Evolutionary conservation across 2,113 vertebrate species (phyloP).

Genomic region (Rhipidura dahli): DNA sequence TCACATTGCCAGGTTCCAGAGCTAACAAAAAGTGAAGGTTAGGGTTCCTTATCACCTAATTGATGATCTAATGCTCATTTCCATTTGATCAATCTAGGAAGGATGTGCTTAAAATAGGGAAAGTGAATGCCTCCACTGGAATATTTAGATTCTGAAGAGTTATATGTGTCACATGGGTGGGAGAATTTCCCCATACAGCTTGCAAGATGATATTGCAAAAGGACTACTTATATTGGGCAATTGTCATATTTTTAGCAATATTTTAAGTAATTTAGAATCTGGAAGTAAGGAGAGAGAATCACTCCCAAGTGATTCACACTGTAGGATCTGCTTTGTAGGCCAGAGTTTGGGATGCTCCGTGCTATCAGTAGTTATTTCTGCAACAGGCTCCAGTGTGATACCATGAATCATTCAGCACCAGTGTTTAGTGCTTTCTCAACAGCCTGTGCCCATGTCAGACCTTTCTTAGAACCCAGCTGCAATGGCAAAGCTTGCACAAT

Average conservation of each 20-base stretch:
- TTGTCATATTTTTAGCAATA: constrained; percentile 19
- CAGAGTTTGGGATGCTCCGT: constrained; percentile 1
- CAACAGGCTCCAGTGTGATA: not conserved
- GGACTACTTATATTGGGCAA: constrained; percentile 15
- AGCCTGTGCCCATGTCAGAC: not conserved
- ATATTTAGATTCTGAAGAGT: constrained; percentile 7
- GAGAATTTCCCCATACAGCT: constrained; percentile 25
- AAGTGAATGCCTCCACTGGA: not conserved
- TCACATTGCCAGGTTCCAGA: not conserved
- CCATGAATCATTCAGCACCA: not conserved
- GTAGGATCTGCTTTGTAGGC: not conserved
- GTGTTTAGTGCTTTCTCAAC: not conserved
- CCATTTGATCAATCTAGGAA: not conserved
- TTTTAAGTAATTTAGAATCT: constrained; percentile 13
- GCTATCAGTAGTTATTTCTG: constrained; percentile 19
- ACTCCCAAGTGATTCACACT: not conserved
- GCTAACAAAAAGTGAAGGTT: not conserved
- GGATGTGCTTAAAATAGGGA: not conserved
- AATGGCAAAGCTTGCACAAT: not conserved
- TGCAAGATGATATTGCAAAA: constrained; percentile 2
- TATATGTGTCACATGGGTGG: not conserved
- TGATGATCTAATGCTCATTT: not conserved
- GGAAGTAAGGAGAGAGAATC: not conserved
- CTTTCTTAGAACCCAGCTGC: not conserved
- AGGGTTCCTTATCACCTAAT: not conserved